Evolutionary conservation across 2,797 vertebrate genomes (phyloP), one percentile per base, ranked within the genome.

Genomic region (Neosilurus hyrtlii): DNA sequence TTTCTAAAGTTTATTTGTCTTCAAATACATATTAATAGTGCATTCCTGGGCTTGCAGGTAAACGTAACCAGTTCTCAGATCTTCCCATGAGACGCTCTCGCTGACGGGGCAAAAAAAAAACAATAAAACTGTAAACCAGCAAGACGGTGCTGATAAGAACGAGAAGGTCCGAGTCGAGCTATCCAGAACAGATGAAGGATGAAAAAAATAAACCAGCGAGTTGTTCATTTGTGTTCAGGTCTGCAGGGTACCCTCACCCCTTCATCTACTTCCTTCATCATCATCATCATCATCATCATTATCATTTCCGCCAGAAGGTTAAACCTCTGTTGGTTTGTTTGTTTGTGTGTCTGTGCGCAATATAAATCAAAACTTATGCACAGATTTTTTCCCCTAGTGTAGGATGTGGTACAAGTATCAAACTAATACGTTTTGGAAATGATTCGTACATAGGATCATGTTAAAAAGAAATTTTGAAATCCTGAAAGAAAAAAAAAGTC

Each of bases 1-100:
- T 86, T 90, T 93, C 89, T 83, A 91, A 93, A 92, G 91, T 94
- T 94, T 94, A 94, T 95, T 95, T 87, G 89, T 93, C 89, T 90
- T 94, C 87, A 91, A 91, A 90, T 90, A 92, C 90, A 91, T 91
- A 93, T 94, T 89, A 90, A 86, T 91, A 94, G 93, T 94, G 93
- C 93, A 94, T 95, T 95, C 92, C 91, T 86, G 85, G 92, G 90
- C 91, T 91, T 91, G 91, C 89, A 93, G 90, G 92, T 93, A 90
- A 91, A 85, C 88, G 81, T 88, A 92, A 91, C 91, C 91, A 91
- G 86, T 86, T 88, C 79, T 75, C 77, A 89, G 84, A 86, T 89
- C 91, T 89, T 90, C 56, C 74, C 24, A 89, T 90, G 83, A 84
- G 88, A 89, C 87, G 80, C 63, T 81, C 87, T 88, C 88, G 68